Evolutionary conservation across 2,113 vertebrate species (phyloP), one percentile per base, ranked within the genome.

Genomic region (Nymphicus hollandicus): DNA sequence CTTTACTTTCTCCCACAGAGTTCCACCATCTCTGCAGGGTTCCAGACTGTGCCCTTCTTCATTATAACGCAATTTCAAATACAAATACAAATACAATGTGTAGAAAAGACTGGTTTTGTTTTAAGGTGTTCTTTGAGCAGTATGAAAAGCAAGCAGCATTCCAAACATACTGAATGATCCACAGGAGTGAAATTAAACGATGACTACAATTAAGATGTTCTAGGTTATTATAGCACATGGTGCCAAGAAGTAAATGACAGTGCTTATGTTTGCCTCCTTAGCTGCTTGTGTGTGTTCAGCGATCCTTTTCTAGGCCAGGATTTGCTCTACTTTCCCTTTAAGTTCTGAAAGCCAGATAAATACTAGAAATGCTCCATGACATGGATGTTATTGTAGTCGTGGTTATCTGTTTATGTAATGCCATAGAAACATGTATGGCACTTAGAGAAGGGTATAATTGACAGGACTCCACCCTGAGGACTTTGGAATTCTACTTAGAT

Each of bases 101-200:
- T 84, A 60, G 91, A 92, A 95, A 93, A 73, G 71, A 65, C 35
- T 81, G 90, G 53, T 49, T 86, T 95, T 95, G 87, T 93, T 96
- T 52, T 91, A 71, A 92, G 91, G 88, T 18, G 14, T 73, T 92
- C 72, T 95, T 56, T 66, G 76, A 79, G 52, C 61, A 35, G 50
- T 58, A 92, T 64, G 93, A 93, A 96, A 96, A 95, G 66, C 83
- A 93, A 76, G 91, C 91, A 74, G 47, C 95, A 78, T 97, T 97
- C 97, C 72, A 44, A 95, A 91, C 88, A 95, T 95, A 90, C 94
- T 65, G 2, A 81, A 71, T 96, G 93, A 86, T 86, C 95, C 95
- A 83, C 92, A 87, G 77, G 88, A 96, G 83, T 73, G 81, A 94
- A 96, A 95, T 95, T 93, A 94, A 96, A 95, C 92, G 44, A 95